These are phyloP conservation scores for Coreius guichenoti DNA, from an alignment of 2,797 vertebrate genomes.

Conservation along the genomic window DNA sequence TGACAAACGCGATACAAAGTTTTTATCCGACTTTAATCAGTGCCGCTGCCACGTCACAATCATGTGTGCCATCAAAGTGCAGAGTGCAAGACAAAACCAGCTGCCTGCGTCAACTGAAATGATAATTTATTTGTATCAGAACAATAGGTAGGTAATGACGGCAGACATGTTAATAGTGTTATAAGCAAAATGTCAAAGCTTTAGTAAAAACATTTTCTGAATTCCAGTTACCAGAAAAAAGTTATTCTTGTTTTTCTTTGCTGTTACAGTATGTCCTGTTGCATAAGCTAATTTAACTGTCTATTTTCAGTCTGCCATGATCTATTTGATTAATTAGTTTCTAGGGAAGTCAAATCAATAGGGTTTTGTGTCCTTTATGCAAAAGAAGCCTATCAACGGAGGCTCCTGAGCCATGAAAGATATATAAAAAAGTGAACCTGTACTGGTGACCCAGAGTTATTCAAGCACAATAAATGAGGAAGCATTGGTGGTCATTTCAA, in stretches of 20 bases:
- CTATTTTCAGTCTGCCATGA: not conserved
- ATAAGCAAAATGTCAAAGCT: no score
- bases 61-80: no score
- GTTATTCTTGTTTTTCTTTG: not conserved
- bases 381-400: fast-evolving
- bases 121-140: no score
- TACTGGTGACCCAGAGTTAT: not conserved
- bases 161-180: not conserved
- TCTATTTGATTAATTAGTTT: no score
- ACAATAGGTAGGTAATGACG: no score
- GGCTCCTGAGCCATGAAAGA: not conserved
- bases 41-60: no score
- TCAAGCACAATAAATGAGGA: not conserved
- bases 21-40: no score
- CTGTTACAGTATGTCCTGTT: no score
- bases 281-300: not conserved
- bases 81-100: no score
- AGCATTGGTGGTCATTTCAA: not conserved
- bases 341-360: not conserved
- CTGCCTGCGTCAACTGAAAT: no score
- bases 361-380: not conserved
- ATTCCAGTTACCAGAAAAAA: not conserved
- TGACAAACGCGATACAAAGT: no score
- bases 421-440: not conserved
- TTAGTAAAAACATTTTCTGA: not conserved